phyloP scores from a whole-genome alignment of 2,113 vertebrate genomes.

The Mesembrinibis cayennensis region DNA sequence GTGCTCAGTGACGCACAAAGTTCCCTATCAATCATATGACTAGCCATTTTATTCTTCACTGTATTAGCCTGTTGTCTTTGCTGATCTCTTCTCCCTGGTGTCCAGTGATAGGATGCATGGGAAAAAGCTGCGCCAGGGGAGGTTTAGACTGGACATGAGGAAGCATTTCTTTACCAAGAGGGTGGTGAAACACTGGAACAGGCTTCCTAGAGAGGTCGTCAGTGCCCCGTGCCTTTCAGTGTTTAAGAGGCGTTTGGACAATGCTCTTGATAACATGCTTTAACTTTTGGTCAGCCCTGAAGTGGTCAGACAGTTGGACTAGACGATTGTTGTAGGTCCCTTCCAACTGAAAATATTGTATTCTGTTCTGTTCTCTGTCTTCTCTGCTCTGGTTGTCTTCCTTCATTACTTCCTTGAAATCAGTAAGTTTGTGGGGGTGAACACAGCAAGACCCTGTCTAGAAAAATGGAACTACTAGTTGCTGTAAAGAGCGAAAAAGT shows the following conservation, averaged over 20 bases:
- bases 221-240: neutral
- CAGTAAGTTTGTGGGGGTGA: neutral
- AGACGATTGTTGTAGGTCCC: neutral
- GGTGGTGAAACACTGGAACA: neutral
- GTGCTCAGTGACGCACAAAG: neutral
- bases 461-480: neutral
- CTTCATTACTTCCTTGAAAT: neutral
- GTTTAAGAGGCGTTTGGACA: neutral
- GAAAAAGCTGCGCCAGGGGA: neutral
- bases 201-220: neutral
- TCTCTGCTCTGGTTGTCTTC: neutral
- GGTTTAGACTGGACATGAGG: neutral
- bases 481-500: neutral
- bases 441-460: neutral
- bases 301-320: neutral
- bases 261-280: neutral
- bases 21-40: neutral
- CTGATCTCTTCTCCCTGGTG: neutral
- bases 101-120: fast-evolving
- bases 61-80: neutral
- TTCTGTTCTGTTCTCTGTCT: neutral
- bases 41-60: neutral
- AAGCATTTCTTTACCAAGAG: neutral
- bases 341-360: neutral
- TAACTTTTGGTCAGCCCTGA: neutral